Percentiles rank a stretch among this genome's conserved stretches.
These are phyloP conservation scores for Neocrepidodera transversa DNA, from an alignment of 2,888 invertebrate species.

Conservation along the genomic window DNA sequence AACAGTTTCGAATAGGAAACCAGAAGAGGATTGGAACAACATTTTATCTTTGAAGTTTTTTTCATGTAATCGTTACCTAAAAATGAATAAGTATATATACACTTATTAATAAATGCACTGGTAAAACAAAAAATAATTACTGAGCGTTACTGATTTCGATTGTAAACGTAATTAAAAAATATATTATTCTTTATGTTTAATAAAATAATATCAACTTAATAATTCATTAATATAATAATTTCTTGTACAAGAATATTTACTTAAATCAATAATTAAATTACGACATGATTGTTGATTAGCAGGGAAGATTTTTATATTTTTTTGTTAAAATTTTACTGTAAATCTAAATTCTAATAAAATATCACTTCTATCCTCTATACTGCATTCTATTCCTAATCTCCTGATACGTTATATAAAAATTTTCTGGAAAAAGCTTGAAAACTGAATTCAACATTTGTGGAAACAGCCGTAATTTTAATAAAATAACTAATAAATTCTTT, in stretches of 20 bases:
- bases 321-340: conserved; percentile 8
- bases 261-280: too few relatives aligned
- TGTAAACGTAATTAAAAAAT: too few relatives aligned
- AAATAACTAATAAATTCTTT: conserved; percentile 58
- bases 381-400: conserved; percentile 57
- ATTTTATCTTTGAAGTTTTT: conserved; percentile 13
- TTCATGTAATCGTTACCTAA: conserved; percentile 21
- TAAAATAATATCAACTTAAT: conserved; percentile 10
- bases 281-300: too few relatives aligned
- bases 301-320: conserved; percentile 4
- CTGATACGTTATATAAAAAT: conserved; percentile 67
- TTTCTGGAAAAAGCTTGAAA: conserved; percentile 67
- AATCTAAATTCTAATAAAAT: conserved; percentile 37
- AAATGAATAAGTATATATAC: conserved; percentile 15
- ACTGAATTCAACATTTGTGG: conserved; percentile 61
- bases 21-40: conserved; percentile 38
- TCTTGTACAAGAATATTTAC: too few relatives aligned
- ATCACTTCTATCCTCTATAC: conserved; percentile 39
- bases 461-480: conserved; percentile 60
- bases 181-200: too few relatives aligned
- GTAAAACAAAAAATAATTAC: too few relatives aligned
- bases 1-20: conserved; percentile 48
- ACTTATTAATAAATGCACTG: not conserved
- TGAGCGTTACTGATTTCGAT: too few relatives aligned
- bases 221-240: conserved; percentile 20